Conservation (phyloP, 2,888 invertebrate species). For the Aleiodes testaceus region DNA sequence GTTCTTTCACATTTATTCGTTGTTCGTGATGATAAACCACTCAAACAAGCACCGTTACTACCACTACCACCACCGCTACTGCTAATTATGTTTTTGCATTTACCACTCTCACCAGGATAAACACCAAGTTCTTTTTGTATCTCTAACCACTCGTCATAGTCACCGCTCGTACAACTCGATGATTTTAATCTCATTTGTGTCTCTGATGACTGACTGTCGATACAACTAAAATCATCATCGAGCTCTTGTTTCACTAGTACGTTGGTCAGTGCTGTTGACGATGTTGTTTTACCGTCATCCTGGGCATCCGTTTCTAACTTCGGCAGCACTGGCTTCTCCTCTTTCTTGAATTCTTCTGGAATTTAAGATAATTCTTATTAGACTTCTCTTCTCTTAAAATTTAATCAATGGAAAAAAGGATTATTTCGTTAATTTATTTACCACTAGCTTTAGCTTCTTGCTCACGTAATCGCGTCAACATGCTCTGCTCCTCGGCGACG, state of each 20-base stretch:
- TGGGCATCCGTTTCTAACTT: slow-evolving; percentile 68
- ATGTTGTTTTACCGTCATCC: slow-evolving; percentile 48
- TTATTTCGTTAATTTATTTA: slow-evolving; percentile 50
- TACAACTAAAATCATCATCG: slow-evolving; percentile 66
- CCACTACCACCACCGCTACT: slow-evolving; percentile 44
- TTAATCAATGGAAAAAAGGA: not conserved
- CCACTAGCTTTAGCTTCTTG: slow-evolving; percentile 72
- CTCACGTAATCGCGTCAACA: slow-evolving; percentile 77
- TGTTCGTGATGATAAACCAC: slow-evolving; percentile 45
- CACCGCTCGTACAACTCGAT: slow-evolving; percentile 68
- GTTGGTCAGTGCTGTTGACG: slow-evolving; percentile 56
- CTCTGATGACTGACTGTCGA: slow-evolving; percentile 58
- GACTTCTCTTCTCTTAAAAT: not conserved
- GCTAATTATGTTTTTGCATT: slow-evolving; percentile 58
- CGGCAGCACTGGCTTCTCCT: slow-evolving; percentile 68
- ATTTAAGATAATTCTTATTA: slow-evolving; percentile 24
- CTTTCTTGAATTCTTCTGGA: slow-evolving; percentile 68
- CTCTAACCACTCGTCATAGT: slow-evolving; percentile 81
- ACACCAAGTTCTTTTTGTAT: slow-evolving; percentile 79
- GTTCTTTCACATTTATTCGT: slow-evolving; percentile 63
- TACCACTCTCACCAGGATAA: slow-evolving; percentile 64
- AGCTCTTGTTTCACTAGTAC: slow-evolving; percentile 68
- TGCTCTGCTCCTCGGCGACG: slow-evolving; percentile 81
- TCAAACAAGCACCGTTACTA: slow-evolving; percentile 42
- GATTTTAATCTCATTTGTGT: slow-evolving; percentile 64